phyloP scores from a whole-genome alignment of 2,888 invertebrate species.

The Eueremaeus valkanovi region DNA sequence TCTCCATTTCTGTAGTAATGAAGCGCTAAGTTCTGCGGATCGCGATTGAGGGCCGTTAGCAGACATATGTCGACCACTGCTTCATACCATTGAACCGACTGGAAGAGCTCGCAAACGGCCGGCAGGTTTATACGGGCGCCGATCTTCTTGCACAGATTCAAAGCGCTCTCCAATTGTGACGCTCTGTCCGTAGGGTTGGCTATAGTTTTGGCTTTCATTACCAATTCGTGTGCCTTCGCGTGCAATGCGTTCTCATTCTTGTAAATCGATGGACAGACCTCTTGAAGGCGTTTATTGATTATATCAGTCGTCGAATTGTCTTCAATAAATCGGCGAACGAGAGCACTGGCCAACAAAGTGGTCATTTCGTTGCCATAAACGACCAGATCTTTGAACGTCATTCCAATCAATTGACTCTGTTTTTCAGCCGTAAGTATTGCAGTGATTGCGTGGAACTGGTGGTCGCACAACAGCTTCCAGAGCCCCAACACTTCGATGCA shows the following conservation, averaged over 20 bases:
- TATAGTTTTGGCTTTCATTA: slow-evolving; percentile 71
- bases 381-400: slow-evolving; percentile 68
- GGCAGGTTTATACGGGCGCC: slow-evolving; percentile 78
- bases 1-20: slow-evolving; percentile 82
- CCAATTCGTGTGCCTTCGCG: slow-evolving; percentile 86
- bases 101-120: slow-evolving; percentile 77
- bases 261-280: slow-evolving; percentile 88
- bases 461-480: slow-evolving; percentile 67
- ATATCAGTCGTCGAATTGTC: slow-evolving; percentile 93
- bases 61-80: slow-evolving; percentile 84
- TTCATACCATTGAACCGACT: slow-evolving; percentile 69
- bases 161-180: slow-evolving; percentile 67
- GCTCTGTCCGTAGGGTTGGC: slow-evolving; percentile 69
- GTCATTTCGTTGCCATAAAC: slow-evolving; percentile 68
- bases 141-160: slow-evolving; percentile 80
- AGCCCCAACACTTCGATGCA: slow-evolving; percentile 84
- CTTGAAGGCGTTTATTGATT: slow-evolving; percentile 77
- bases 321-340: slow-evolving; percentile 83
- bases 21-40: slow-evolving; percentile 79
- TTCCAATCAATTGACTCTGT: slow-evolving; percentile 59
- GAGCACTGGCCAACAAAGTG: slow-evolving; percentile 69
- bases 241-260: slow-evolving; percentile 92
- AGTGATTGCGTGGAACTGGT: slow-evolving; percentile 49
- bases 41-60: slow-evolving; percentile 77
- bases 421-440: slow-evolving; percentile 53